Base-by-base conservation (phyloP, 2,888 invertebrate genomes). In the Acanthococcus lagerstroemiae region DNA sequence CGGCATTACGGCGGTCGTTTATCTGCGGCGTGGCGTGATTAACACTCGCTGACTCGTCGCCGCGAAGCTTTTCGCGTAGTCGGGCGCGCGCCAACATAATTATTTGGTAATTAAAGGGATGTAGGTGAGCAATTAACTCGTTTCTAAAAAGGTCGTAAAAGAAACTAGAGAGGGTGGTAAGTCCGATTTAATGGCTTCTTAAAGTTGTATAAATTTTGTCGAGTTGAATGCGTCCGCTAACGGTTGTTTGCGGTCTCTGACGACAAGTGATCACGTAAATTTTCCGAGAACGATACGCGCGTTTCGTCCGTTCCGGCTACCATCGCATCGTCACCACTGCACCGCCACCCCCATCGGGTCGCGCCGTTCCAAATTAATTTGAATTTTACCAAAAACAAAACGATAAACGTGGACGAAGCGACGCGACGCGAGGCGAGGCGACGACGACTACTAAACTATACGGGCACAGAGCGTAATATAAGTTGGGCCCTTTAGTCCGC, bases 121-220 rank as follows among this genome's bases (percentile, higher is more conserved):
- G 37, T 37, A 37, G 37, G 37, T 37, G 37, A 37, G 37, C 37
- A 37, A 37, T 37, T 37, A 37, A n/a, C 37, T 37, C 37, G 37
- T 9, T n/a, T 1, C 12, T 9, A n/a, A 37, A 37, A 37, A 37
- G 52, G 52, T 52, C 24, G 52, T 52, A 52, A 52, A 52, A 52
- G 22, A 22, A 22, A 52, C 15, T 22, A 22, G 9, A 22, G 52
- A n/a, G 37, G 37, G 37, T 37, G 37, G 37, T 37, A 37, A 37
- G 52, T 52, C 52, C 52, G 24, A 52, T 22, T 52, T 52, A 52
- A 52, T 52, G 52, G 52, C 52, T 24, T 52, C 52, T 52, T 52
- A 52, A 52, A 52, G 52, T 52, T 22, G 52, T 52, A 22, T 52
- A 52, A 52, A 52, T 52, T 52, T 52, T 15, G 52, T 22, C n/a